A percentile compares a stretch with the other conserved stretches of the same genome.
Conservation (phyloP, 2,797 vertebrate species). For the Rhincodon typus region DNA sequence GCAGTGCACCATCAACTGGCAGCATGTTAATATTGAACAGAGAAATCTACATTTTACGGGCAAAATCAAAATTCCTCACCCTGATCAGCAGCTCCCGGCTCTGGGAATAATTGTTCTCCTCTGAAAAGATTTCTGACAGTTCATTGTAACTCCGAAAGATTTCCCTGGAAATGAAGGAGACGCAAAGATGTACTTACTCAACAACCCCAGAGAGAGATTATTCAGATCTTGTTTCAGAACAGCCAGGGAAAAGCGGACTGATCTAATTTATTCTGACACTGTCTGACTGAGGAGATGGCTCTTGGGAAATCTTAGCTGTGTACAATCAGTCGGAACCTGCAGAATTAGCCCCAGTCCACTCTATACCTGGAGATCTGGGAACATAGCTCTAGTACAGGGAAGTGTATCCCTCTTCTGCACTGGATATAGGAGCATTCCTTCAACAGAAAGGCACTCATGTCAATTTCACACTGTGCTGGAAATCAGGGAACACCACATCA, state of each 20-base stretch:
- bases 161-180: slow-evolving; percentile 55
- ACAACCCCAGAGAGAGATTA: not conserved
- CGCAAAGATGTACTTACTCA: not conserved
- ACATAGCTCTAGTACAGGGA: not conserved
- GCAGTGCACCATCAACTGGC: not conserved
- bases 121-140: slow-evolving; percentile 74
- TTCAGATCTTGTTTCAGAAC: not conserved
- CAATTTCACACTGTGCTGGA: not conserved
- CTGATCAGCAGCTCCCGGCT: slow-evolving; percentile 77
- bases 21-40: not conserved
- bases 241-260: not conserved
- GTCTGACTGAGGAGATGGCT: not conserved
- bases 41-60: not conserved
- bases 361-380: not conserved
- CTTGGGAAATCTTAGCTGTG: not conserved
- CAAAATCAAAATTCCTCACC: slow-evolving; percentile 48
- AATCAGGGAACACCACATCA: not conserved
- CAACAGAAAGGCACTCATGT: not conserved
- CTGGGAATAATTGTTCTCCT: slow-evolving; percentile 83
- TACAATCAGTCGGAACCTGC: not conserved
- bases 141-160: slow-evolving; percentile 67
- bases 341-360: not conserved
- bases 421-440: not conserved
- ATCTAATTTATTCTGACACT: not conserved
- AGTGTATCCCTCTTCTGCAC: too few relatives aligned